phyloP scores from a whole-genome alignment of 2,888 invertebrate genomes.

The Brenthis ino region DNA sequence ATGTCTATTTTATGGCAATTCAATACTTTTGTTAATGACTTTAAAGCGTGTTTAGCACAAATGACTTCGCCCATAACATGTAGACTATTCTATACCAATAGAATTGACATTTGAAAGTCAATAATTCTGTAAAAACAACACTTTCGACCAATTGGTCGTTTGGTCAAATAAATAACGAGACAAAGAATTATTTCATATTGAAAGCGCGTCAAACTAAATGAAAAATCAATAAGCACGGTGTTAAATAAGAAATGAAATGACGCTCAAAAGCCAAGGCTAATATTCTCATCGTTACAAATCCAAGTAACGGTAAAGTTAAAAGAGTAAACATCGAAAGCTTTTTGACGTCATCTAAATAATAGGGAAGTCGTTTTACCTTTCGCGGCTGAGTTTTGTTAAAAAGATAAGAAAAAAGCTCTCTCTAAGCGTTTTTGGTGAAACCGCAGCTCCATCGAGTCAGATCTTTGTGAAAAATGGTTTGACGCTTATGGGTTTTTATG shows the following conservation, averaged over 20 bases:
- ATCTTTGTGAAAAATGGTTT: conserved; percentile 36
- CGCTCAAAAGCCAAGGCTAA: conserved; percentile 15
- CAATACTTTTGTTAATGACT: no score
- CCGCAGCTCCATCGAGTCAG: conserved; percentile 47
- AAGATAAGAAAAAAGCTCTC: conserved; percentile 53
- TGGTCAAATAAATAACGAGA: no score
- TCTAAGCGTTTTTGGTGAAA: conserved; percentile 47
- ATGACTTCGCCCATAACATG: no score
- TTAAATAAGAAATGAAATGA: conserved; percentile 20
- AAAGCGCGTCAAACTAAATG: background rate
- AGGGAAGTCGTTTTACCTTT: conserved; percentile 59
- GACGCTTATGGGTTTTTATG: conserved; percentile 21
- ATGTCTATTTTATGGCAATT: no score
- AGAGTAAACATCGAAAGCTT: conserved; percentile 61
- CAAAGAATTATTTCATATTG: background rate
- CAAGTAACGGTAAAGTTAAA: conserved; percentile 40
- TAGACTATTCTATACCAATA: no score
- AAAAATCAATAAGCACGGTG: conserved; percentile 16
- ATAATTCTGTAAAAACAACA: no score
- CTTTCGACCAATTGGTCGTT: no score
- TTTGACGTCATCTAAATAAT: conserved; percentile 69
- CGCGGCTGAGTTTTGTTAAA: conserved; percentile 53
- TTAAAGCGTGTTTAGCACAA: no score
- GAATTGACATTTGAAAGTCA: no score
- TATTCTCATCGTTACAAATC: conserved; percentile 14